Percentiles rank a stretch among this genome's conserved stretches.
Evolutionary conservation across 2,113 vertebrate species (phyloP).

Genomic region (Lepisosteus osseus): DNA sequence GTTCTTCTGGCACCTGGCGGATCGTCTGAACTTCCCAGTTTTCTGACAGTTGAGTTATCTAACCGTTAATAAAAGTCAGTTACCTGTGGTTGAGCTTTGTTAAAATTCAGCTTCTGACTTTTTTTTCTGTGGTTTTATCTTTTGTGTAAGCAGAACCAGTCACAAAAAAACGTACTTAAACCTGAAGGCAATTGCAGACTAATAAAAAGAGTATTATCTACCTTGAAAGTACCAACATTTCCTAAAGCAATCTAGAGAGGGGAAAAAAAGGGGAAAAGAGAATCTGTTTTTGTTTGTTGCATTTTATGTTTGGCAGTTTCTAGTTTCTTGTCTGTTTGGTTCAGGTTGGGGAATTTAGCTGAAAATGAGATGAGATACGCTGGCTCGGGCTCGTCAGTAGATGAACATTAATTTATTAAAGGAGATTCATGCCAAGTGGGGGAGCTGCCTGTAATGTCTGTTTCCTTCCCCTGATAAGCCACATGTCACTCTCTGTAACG

Average conservation of each 20-base stretch:
- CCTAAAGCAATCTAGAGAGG: no score
- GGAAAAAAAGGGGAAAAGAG: neutral
- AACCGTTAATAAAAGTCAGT: constrained; percentile 52
- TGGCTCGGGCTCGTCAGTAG: constrained; percentile 17
- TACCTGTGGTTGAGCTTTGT: constrained; percentile 53
- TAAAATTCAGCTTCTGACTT: constrained; percentile 47
- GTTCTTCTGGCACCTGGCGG: constrained; percentile 45
- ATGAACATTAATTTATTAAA: constrained; percentile 46
- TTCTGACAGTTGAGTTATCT: constrained; percentile 61
- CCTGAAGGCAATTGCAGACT: no score
- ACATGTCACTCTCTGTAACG: constrained; percentile 29
- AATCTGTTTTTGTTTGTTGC: constrained; percentile 9
- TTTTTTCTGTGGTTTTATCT: constrained; percentile 58
- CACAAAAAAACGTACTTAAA: constrained; percentile 18
- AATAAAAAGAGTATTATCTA: no score
- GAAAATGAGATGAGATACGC: neutral
- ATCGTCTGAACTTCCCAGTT: constrained; percentile 24
- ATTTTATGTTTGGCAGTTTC: neutral
- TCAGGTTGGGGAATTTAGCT: constrained; percentile 4
- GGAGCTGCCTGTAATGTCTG: constrained; percentile 41
- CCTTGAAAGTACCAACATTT: no score
- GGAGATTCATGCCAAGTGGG: constrained; percentile 43
- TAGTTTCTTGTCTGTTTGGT: constrained; percentile 6
- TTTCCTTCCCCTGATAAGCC: constrained; percentile 54
- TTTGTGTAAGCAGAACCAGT: constrained; percentile 36